Evolutionary conservation across 2,888 invertebrate species (phyloP).

Genomic region (Artemia sinica): DNA sequence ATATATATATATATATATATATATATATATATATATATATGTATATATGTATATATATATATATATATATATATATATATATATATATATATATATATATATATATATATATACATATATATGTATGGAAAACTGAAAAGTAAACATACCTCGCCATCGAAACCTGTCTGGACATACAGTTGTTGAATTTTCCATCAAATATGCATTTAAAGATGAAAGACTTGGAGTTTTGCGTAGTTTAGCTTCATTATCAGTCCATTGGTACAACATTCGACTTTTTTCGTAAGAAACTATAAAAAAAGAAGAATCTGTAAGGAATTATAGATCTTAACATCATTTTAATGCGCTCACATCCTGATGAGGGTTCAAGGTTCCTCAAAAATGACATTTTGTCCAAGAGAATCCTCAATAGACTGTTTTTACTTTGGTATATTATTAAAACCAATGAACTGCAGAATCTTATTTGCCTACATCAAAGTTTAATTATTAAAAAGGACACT

Average conservation of each 20-base stretch:
- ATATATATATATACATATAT: neutral
- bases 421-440: too few species aligned
- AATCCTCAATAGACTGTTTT: too few species aligned
- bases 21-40: too few species aligned
- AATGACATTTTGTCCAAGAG: too few species aligned
- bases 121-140: neutral
- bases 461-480: too few species aligned
- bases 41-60: too few species aligned
- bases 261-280: constrained; percentile 68
- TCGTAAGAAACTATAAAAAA: constrained; percentile 67
- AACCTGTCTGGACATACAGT: constrained; percentile 69
- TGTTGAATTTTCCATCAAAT: constrained; percentile 78
- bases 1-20: too few species aligned
- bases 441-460: too few species aligned
- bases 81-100: neutral
- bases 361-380: too few species aligned
- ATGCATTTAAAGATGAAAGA: constrained; percentile 73
- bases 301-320: constrained; percentile 21
- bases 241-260: constrained; percentile 81
- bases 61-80: neutral
- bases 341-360: too few species aligned
- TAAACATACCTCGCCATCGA: constrained; percentile 59
- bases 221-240: constrained; percentile 70
- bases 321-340: too few species aligned
- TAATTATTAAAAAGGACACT: too few species aligned